Evolutionary conservation across 2,113 vertebrate species (phyloP).

Genomic region (Poecile atricapillus): DNA sequence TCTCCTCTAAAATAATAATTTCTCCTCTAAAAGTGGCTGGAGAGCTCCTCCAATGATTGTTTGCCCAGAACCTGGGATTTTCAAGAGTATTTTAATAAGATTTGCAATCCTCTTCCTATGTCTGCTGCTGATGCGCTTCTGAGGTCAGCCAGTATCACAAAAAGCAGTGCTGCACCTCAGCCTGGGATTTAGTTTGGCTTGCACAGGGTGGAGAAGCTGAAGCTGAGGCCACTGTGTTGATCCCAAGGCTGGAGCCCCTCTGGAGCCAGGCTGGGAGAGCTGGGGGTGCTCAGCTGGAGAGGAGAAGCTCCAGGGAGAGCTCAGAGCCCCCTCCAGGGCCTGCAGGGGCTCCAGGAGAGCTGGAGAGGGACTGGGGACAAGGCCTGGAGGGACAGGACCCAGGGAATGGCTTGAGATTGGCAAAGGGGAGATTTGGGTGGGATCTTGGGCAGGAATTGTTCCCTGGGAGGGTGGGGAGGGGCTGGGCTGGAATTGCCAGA

Average conservation of each 20-base stretch:
- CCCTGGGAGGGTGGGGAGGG: background rate
- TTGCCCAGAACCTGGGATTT: background rate
- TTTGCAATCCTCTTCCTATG: too few species aligned
- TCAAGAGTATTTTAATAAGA: background rate
- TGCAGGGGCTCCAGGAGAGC: too few species aligned
- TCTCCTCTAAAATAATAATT: background rate
- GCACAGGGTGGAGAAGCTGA: background rate
- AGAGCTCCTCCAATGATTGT: background rate
- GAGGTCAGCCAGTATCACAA: background rate
- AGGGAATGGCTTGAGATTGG: background rate
- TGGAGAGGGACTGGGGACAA: background rate
- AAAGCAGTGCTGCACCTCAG: background rate
- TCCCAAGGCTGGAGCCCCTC: background rate
- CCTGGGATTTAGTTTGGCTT: background rate
- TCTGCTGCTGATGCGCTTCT: background rate
- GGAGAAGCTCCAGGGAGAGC: background rate
- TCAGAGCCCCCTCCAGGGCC: too few species aligned
- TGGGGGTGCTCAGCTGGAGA: background rate
- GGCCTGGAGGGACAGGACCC: accelerated
- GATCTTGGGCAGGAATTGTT: background rate
- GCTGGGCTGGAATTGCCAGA: background rate
- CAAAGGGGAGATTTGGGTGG: background rate
- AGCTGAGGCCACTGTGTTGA: background rate
- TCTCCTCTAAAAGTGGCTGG: background rate
- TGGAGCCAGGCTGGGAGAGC: background rate